Conservation (phyloP, 2,888 invertebrate genomes). For the Aelia acuminata region DNA sequence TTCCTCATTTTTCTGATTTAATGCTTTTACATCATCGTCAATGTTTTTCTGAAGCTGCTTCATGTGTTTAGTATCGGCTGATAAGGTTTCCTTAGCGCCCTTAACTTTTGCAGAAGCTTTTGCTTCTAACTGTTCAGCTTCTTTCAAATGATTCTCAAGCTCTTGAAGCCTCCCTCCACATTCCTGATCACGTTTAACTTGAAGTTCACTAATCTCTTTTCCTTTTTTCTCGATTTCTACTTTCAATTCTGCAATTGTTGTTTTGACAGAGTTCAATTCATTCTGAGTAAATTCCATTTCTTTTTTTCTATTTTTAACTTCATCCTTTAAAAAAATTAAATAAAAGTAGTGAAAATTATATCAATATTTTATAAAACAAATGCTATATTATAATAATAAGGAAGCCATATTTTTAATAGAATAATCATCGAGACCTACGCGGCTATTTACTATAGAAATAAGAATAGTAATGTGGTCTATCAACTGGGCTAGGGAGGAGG, state of each 20-base stretch:
- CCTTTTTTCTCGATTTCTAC: constrained; percentile 74
- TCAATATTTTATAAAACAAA: background rate
- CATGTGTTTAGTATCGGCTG: constrained; percentile 79
- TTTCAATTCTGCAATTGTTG: constrained; percentile 69
- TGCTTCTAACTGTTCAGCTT: constrained; percentile 78
- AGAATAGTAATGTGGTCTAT: no score
- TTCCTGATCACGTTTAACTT: constrained; percentile 78
- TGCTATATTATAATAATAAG: no score
- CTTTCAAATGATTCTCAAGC: constrained; percentile 77
- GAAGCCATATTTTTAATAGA: no score
- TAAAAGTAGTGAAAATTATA: background rate
- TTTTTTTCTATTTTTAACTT: constrained; percentile 67
- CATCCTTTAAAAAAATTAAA: constrained; percentile 53
- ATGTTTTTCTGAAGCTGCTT: constrained; percentile 78
- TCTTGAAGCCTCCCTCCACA: constrained; percentile 76
- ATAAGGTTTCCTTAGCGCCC: constrained; percentile 76
- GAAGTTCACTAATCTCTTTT: constrained; percentile 75
- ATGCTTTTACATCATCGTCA: constrained; percentile 77
- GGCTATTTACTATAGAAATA: no score
- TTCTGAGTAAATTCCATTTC: constrained; percentile 65
- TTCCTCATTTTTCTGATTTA: constrained; percentile 75
- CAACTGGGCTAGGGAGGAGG: no score
- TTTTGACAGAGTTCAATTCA: constrained; percentile 24
- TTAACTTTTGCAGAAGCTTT: constrained; percentile 76
- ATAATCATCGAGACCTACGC: no score